Conservation (phyloP, 2,888 invertebrate genomes). For the Criorhina ranunculi region DNA sequence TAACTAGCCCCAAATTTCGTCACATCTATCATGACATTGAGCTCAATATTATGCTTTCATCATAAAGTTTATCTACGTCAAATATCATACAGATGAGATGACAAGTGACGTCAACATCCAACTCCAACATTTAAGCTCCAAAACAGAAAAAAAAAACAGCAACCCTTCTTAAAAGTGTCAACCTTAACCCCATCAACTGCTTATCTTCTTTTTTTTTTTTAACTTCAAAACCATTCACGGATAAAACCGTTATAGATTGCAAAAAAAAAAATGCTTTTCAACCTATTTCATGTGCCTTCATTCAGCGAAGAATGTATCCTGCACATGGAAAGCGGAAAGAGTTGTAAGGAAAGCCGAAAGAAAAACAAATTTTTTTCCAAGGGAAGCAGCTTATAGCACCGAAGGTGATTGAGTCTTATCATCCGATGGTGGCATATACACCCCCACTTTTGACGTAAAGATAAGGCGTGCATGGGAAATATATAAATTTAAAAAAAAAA, state of each 20-base stretch:
- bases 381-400: constrained; percentile 30
- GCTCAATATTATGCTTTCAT: no score
- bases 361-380: constrained; percentile 14
- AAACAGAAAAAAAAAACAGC: neutral
- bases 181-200: constrained; percentile 22
- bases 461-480: neutral
- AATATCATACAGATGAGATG: no score
- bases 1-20: no score
- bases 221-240: constrained; percentile 17
- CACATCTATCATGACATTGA: no score
- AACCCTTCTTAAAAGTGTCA: constrained; percentile 7
- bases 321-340: neutral
- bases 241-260: neutral
- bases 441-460: neutral
- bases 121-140: no score
- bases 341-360: constrained; percentile 14
- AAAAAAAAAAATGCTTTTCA: constrained; percentile 28
- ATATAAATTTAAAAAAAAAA: no score
- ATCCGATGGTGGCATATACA: neutral
- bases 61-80: no score
- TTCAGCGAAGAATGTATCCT: neutral
- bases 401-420: constrained; percentile 46
- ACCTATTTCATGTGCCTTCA: neutral
- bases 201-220: constrained; percentile 21
- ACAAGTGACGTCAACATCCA: neutral